Evolutionary conservation across 2,888 invertebrate species (phyloP), one percentile per base, ranked within the genome.

Genomic region (Cistogaster globosa): DNA sequence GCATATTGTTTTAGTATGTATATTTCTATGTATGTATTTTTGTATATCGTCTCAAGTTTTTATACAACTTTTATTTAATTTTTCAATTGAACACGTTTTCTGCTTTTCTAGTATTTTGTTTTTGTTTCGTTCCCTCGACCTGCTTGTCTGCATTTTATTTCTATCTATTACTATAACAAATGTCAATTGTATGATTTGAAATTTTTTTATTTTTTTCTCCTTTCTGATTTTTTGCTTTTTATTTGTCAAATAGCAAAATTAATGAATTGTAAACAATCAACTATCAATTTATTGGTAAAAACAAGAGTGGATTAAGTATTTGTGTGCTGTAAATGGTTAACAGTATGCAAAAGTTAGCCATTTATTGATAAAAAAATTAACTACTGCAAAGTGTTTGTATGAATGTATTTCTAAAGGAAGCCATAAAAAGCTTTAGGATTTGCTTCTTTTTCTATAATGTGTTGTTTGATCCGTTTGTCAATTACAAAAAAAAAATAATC

Each of bases 251-350:
- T 72, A 51, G 51, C 60, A 72, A 77, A 84, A 80, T 84, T 81
- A 84, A 84, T 84, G 84, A 81, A 77, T 81, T 84, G 84, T 68
- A 81, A 84, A 84, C 77, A 84, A 68, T 77, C 67, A 74, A 84
- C 62, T 57, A 84, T 77, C 51, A 77, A 72, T 77, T 79, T 72
- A 51, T 84, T 84, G 62, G 32, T 68, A 51, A 51, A 60, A 58
- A 26, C 26, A 26, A 74, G 1, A 62, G 0, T 69, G 0, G 53
- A 45, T 67, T 57, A 38, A 55, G 16, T 51, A 8, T 26, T 36
- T 51, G 38, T 26, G 48, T 58, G 45, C 16, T 62, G 18, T 18
- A 26, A 2, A 26, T 18, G 42, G 12, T 22, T n/a, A 68, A 77
- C 16, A 58, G 26, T 60, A 38, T 9, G 0, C 22, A 20, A 51